Percentiles rank a stretch among this genome's conserved stretches.
Evolutionary conservation across 2,888 invertebrate genomes (phyloP).

Genomic region (Operophtera brumata): DNA sequence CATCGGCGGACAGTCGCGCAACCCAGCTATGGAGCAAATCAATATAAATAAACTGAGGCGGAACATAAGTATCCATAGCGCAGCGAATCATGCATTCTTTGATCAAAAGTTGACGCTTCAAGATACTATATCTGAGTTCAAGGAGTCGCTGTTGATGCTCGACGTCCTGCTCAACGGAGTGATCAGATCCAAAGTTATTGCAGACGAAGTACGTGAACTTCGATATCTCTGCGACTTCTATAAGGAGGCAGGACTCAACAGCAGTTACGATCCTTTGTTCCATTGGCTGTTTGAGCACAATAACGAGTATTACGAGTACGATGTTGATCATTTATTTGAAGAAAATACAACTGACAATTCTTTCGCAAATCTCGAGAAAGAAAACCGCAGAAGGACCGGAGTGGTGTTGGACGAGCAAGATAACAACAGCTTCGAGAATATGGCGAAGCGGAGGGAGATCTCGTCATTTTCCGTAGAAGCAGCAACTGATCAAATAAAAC

Average conservation of each 20-base stretch:
- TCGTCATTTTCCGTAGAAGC: slow-evolving; percentile 43
- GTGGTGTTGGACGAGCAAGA: slow-evolving; percentile 45
- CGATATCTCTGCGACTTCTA: slow-evolving; percentile 38
- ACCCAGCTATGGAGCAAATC: slow-evolving; percentile 65
- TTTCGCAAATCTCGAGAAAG: slow-evolving; percentile 35
- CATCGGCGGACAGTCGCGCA: slow-evolving; percentile 85
- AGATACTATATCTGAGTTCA: slow-evolving; percentile 37
- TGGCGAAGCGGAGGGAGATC: slow-evolving; percentile 19
- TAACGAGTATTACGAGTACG: slow-evolving; percentile 21
- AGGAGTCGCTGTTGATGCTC: slow-evolving; percentile 41
- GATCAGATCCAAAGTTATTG: slow-evolving; percentile 35
- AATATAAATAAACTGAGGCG: slow-evolving; percentile 62
- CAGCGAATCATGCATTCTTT: slow-evolving; percentile 36
- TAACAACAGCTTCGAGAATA: slow-evolving; percentile 9
- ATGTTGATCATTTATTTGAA: slow-evolving; percentile 29
- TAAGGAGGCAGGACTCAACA: background rate
- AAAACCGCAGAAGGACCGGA: slow-evolving; percentile 39
- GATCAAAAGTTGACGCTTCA: slow-evolving; percentile 44
- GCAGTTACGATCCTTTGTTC: slow-evolving; percentile 40
- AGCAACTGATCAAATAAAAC: slow-evolving; percentile 34
- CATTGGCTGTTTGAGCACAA: slow-evolving; percentile 56
- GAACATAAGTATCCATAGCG: slow-evolving; percentile 4
- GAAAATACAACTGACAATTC: slow-evolving; percentile 28
- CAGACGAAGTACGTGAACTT: slow-evolving; percentile 35
- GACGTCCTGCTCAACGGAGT: slow-evolving; percentile 51